Evolutionary conservation across 2,888 invertebrate genomes (phyloP).

Genomic region (Lasioglossum zephyrum): DNA sequence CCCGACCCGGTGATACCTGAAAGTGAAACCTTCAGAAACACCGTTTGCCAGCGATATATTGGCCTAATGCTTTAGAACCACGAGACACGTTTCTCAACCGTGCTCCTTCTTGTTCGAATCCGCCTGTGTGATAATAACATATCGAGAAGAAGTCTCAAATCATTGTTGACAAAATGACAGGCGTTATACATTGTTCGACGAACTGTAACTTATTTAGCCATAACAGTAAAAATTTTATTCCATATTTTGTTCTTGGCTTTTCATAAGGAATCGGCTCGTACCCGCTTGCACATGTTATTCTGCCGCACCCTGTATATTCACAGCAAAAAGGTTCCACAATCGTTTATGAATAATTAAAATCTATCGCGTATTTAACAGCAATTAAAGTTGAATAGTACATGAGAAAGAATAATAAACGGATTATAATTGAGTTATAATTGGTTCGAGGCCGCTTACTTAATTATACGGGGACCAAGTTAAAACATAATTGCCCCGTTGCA

Average conservation of each 20-base stretch:
- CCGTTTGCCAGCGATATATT: neutral
- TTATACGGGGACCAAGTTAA: neutral
- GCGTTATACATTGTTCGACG: too few relatives aligned
- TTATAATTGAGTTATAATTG: neutral
- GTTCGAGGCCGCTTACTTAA: neutral
- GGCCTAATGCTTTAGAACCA: neutral
- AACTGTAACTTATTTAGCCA: too few relatives aligned
- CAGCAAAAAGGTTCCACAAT: neutral
- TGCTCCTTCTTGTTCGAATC: neutral
- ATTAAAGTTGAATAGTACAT: neutral
- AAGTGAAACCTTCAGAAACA: constrained; percentile 1
- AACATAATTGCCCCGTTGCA: neutral
- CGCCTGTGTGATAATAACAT: neutral
- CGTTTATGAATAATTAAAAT: neutral
- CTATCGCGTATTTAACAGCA: neutral
- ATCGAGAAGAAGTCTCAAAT: too few relatives aligned
- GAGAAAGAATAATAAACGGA: neutral
- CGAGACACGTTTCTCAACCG: neutral
- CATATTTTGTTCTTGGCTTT: too few relatives aligned
- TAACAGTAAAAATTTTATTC: too few relatives aligned
- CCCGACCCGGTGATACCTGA: neutral
- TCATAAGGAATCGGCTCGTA: too few relatives aligned
- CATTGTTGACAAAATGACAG: too few relatives aligned
- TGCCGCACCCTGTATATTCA: too few relatives aligned
- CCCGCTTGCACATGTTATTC: too few relatives aligned